Evolutionary conservation across 2,113 vertebrate genomes (phyloP).

Genomic region (Vicugna pacos): DNA sequence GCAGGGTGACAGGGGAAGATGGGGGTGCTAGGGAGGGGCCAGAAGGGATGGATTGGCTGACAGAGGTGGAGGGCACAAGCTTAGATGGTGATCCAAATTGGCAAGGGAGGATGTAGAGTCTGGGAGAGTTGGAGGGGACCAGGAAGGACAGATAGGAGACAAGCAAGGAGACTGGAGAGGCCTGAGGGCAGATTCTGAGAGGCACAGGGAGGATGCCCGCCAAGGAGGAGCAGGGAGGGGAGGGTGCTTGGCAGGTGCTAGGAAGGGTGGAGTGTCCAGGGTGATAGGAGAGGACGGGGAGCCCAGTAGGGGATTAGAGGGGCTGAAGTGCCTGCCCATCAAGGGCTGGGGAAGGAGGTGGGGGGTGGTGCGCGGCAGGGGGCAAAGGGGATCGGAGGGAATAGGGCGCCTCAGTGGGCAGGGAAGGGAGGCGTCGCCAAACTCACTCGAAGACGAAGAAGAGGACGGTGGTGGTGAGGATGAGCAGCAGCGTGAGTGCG

Average conservation of each 20-base stretch:
- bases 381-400: neutral
- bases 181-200: neutral
- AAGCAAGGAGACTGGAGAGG: neutral
- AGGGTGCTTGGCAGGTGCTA: neutral
- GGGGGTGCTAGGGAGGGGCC: no score
- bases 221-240: neutral
- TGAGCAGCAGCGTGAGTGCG: conserved; percentile 94
- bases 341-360: neutral
- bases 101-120: neutral
- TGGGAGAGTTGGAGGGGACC: neutral
- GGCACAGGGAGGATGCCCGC: neutral
- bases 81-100: neutral
- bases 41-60: neutral
- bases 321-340: neutral
- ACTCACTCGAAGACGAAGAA: conserved; percentile 98
- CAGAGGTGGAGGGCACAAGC: neutral
- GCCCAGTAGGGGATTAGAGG: neutral
- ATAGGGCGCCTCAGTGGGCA: neutral
- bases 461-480: conserved; percentile 93
- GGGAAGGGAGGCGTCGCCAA: neutral
- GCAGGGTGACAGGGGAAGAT: neutral
- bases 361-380: neutral
- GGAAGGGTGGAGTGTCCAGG: neutral
- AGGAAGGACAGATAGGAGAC: neutral
- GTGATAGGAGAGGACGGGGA: neutral